Percentiles rank a stretch among this genome's conserved stretches.
These are phyloP conservation scores for Nanorana parkeri DNA, from an alignment of 2,113 vertebrate species.

Conservation along the genomic window DNA sequence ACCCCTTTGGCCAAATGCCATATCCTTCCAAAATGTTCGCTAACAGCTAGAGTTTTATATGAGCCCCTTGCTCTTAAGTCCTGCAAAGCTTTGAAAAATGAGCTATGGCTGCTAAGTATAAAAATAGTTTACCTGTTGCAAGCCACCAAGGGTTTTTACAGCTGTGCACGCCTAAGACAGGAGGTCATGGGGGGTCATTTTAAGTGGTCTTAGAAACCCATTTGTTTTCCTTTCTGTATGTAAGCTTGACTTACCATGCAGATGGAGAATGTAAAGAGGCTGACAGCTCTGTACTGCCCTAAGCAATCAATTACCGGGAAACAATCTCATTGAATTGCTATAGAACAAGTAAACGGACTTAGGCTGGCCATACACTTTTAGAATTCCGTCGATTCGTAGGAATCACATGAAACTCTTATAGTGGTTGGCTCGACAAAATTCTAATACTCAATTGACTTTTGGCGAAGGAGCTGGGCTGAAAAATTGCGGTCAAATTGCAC, in stretches of 20 bases:
- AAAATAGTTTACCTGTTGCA: slow-evolving; percentile 34
- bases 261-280: slow-evolving; percentile 20
- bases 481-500: no score
- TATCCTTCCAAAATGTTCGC: not conserved
- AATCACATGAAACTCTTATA: no score
- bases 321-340: not conserved
- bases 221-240: slow-evolving; percentile 34
- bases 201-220: slow-evolving; percentile 23
- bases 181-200: slow-evolving; percentile 7
- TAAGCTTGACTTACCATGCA: slow-evolving; percentile 35
- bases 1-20: not conserved
- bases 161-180: not conserved
- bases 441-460: no score
- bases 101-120: slow-evolving; percentile 7
- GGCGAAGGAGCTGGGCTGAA: no score
- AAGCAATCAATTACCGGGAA: not conserved
- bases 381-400: no score
- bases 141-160: slow-evolving; percentile 17
- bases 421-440: no score
- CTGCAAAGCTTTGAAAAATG: not conserved
- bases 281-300: not conserved
- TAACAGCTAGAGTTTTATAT: not conserved
- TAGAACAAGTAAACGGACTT: no score
- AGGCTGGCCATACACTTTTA: no score
- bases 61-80: not conserved